Percentiles rank a stretch among this genome's conserved stretches.
Evolutionary conservation across 1,140 invertebrate species (phyloP).

Genomic region (Lordiphosa collinella): DNA sequence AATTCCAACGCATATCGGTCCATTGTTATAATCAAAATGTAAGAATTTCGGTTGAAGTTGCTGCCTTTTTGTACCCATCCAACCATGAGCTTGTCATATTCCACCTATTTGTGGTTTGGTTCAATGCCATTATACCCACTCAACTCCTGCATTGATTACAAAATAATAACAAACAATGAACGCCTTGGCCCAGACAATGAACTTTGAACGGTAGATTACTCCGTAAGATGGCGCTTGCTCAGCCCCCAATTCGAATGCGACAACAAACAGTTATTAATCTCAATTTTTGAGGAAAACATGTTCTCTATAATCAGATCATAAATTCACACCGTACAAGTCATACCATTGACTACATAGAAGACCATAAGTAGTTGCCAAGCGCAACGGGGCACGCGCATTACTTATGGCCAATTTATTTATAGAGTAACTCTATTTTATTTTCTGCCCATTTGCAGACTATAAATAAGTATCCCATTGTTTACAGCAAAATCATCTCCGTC

Average conservation of each 20-base stretch:
- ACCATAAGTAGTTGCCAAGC: too few species aligned
- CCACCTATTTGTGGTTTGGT: not conserved
- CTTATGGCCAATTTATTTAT: too few species aligned
- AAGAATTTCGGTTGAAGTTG: too few species aligned
- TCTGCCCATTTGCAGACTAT: not conserved
- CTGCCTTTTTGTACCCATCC: too few species aligned
- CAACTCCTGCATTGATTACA: slow-evolving; percentile 1
- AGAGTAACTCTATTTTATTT: too few species aligned
- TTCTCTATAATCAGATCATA: slow-evolving; percentile 24
- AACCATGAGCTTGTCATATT: not conserved
- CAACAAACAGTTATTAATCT: not conserved
- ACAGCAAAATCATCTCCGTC: not conserved
- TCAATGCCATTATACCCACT: slow-evolving; percentile 24
- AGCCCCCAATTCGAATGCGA: slow-evolving; percentile 1
- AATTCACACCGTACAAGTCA: too few species aligned
- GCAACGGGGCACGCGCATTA: too few species aligned
- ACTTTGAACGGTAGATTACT: slow-evolving; percentile 34
- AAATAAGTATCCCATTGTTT: slow-evolving; percentile 1
- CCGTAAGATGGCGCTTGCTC: not conserved
- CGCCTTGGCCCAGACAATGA: slow-evolving; percentile 49
- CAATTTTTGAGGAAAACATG: slow-evolving; percentile 19
- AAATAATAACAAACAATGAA: slow-evolving; percentile 19
- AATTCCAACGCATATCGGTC: too few species aligned
- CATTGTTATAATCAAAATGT: too few species aligned
- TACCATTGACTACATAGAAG: too few species aligned